These are phyloP conservation scores for Erpornis zantholeuca DNA, from an alignment of 2,113 vertebrate genomes.

Conservation along the genomic window DNA sequence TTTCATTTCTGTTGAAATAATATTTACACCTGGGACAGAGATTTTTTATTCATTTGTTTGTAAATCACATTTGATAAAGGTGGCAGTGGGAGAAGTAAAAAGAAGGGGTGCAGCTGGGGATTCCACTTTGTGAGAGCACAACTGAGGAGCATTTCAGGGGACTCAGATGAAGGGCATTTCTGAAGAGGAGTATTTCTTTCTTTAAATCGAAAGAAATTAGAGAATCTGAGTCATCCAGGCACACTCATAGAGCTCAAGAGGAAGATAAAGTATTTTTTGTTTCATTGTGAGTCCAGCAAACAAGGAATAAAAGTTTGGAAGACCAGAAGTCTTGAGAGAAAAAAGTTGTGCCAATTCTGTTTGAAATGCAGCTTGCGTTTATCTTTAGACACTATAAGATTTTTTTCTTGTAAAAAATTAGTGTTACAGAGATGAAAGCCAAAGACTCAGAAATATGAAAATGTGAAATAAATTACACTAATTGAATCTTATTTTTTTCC, in stretches of 20 bases:
- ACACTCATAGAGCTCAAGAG: background rate
- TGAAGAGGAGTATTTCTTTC: background rate
- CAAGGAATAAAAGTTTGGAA: background rate
- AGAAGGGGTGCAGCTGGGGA: background rate
- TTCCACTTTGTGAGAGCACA: background rate
- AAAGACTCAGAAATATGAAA: background rate
- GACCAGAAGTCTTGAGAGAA: background rate
- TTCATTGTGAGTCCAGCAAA: background rate
- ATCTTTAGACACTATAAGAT: background rate
- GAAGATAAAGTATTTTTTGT: background rate
- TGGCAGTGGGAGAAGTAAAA: background rate
- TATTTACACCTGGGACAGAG: background rate
- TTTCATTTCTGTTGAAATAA: background rate
- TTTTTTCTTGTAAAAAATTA: background rate
- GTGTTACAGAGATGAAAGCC: background rate
- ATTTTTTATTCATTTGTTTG: background rate
- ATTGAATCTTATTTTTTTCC: background rate
- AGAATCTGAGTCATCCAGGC: background rate
- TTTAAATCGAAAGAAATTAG: background rate
- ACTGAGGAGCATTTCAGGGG: background rate
- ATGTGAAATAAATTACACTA: conserved; percentile 17
- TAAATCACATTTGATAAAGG: background rate
- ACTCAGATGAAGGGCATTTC: background rate
- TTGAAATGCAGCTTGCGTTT: background rate
- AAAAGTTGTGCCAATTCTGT: background rate